Evolutionary conservation across 2,888 invertebrate genomes (phyloP), one percentile per base, ranked within the genome.

Genomic region (Branchipolynoe longqiensis): DNA sequence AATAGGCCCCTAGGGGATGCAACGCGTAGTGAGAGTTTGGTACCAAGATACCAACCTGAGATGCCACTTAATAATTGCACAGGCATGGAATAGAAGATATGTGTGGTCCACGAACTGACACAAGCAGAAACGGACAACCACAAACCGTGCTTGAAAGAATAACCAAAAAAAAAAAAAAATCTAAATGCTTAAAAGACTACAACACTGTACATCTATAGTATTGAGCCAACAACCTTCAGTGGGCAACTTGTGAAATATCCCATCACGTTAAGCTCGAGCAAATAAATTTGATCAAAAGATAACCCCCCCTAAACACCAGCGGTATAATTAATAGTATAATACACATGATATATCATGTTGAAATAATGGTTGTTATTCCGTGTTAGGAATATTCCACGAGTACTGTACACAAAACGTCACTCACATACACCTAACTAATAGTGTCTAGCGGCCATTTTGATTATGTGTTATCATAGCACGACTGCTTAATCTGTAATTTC

Each of bases 41-140:
- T 33, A 25, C 25, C 31, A 62, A 69, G 33, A 48, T 28, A 73
- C 25, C 54, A 78, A 25, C 78, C 78, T 78, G 78, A 78, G 78
- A 78, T 78, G 31, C 8, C 14, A 38, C 31, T 48, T 78, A 28
- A 48, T 78, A 48, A n/a, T n/a, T n/a, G n/a, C n/a, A n/a, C n/a
- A 78, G 78, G 78, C 78, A 41, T 78, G 78, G 78, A 78, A 78
- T 78, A 78, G 78, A 48, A 48, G 48, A 78, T 78, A 78, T 78
- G 78, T 78, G 33, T 78, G 78, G 78, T 78, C 78, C 78, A 78
- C 78, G 48, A 78, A 78, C 78, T 78, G 41, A 78, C 48, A 78
- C 41, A 78, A 48, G 54, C 78, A 48, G 14, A 78, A 48, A n/a
- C n/a, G 28, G 78, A 48, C 54, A 78, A 54, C 78, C 78, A 78